Evolutionary conservation across 2,797 vertebrate species (phyloP), one percentile per base, ranked within the genome.

Genomic region (Columba guinea): DNA sequence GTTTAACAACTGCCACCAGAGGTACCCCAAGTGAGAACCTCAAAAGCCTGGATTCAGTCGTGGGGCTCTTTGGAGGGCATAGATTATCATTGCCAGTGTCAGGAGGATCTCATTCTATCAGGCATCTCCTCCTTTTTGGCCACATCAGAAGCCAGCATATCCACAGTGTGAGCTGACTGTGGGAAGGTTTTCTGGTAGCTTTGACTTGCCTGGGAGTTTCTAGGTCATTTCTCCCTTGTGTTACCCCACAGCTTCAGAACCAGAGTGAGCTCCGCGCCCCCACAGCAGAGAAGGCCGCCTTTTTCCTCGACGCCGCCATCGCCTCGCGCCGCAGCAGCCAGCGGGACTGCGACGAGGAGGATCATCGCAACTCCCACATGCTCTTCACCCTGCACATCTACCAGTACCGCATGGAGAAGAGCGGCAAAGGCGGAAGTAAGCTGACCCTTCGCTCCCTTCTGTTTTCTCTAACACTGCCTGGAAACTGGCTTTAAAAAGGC

Each of bases 371-470:
- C 97, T 99, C 99, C 27, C 98, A 99, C 96, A 99, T 99, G 99
- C 99, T 99, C 96, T 99, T 99, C 98, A 99, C 99, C 0, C 97
- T 99, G 86, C 98, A 99, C 84, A 97, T 99, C 96, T 99, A 99
- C 96, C 99, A 99, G 91, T 99, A 99, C 82, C 99, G 99, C 16
- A 99, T 99, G 95, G 99, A 99, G 89, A 99, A 99, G 97, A 99
- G 98, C 5, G 98, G 99, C 82, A 99, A 99, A 97, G 99, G 99
- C 10, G 98, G 98, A 95, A 98, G 98, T 98, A 94, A 99, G 99
- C 98, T 17, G 7, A 10, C 5, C 30, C 13, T 4, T 27, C 6
- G 2, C 52, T 53, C 52, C 10, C 7, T 63, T 46, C 28, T 21
- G 1, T 7, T 34, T 16, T 30, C 68, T 39, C 17, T 27, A 21